Base-by-base conservation (phyloP, 2,888 invertebrate genomes). In the Spodoptera picta region DNA sequence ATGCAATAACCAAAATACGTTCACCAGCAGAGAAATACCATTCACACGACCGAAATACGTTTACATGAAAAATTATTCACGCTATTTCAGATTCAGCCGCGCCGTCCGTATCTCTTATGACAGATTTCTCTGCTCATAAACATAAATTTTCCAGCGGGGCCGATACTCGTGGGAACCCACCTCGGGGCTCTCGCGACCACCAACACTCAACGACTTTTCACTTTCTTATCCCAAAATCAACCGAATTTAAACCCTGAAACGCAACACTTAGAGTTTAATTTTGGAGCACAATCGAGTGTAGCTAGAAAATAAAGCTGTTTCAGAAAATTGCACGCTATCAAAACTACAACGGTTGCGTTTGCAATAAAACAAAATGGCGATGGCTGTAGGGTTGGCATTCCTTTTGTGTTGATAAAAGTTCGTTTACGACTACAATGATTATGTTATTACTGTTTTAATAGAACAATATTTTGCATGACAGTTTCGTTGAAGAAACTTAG, bases 61-160 rank as follows among this genome's bases (percentile, higher is more conserved):
- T 76, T 81, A 84, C 85, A 87, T 90, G 92, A 92, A 93, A 92
- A 91, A 92, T 92, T 92, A 92, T 92, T 91, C 84, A 94, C 90
- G 92, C 88, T 88, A 86, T 93, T 92, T 93, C 92, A 91, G 89
- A 86, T 90, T 85, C 86, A 88, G 87, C 83, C 88, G 89, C 88
- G 89, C 91, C 83, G 87, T 91, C 85, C 89, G 86, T 91, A 94
- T 93, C 89, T 88, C 88, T 92, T 92, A 93, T 92, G 93, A 93
- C 94, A 93, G 89, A 93, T 93, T 93, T 92, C 93, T 93, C 91
- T 92, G 91, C 92, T 90, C 91, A 91, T 94, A 90, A 92, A 90
- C 93, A 94, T 93, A 94, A 90, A 94, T 94, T 94, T 94, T 93
- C 94, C 93, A 88, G 82, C 85, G 90, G 81, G 81, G 73, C 59